Conservation (phyloP, 1,140 invertebrate species). For the Thaumatotibia leucotreta region DNA sequence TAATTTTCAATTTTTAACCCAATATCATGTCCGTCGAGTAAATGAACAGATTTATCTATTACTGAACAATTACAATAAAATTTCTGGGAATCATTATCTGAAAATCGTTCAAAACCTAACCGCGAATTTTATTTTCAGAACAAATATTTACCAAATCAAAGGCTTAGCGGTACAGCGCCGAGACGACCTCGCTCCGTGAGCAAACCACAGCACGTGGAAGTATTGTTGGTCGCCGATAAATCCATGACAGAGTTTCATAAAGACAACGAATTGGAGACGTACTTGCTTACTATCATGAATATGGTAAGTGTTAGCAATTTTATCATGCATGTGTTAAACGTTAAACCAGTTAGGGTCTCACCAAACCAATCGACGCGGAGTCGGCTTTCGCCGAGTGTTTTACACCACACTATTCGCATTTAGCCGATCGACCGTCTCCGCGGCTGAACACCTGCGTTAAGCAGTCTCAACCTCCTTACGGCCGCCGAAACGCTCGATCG, state of each 20-base stretch:
- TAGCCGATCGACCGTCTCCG: no score
- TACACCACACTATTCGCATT: no score
- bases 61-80: not conserved
- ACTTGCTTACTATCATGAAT: constrained; percentile 94
- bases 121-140: not conserved
- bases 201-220: constrained; percentile 89
- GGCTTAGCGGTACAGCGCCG: constrained; percentile 11
- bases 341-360: no score
- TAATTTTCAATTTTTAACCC: no score
- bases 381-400: no score
- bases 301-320: constrained; percentile 80
- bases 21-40: no score
- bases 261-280: constrained; percentile 88
- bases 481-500: no score
- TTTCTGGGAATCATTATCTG: not conserved
- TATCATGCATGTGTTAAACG: not conserved
- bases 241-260: constrained; percentile 93
- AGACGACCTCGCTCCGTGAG: constrained; percentile 82
- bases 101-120: not conserved
- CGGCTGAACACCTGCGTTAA: no score
- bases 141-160: not conserved
- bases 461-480: no score
- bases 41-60: no score
- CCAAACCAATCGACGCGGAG: no score
- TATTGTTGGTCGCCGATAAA: constrained; percentile 90